Base-by-base conservation (phyloP, 2,797 vertebrate species). In the Myotis vivesi region DNA sequence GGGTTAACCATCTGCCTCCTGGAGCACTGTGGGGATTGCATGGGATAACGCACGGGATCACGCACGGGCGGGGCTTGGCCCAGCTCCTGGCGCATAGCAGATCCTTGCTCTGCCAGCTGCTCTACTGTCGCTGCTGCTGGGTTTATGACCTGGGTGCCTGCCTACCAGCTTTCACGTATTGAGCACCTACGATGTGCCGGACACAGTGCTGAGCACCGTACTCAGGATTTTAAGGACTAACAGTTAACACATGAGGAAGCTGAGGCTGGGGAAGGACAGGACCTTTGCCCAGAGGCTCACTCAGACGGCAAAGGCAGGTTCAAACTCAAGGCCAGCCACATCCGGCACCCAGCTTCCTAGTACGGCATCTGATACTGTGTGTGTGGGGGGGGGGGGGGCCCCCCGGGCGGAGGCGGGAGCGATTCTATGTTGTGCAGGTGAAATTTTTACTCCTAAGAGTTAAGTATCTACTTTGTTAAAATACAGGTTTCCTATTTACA, bases 321-420 rank as follows among this genome's bases (percentile, higher is more conserved):
- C 36, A 30, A 23, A 84, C 6, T 81, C 38, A 1, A 87, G 25
- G 66, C 57, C 19, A 8, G 72, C 23, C 38, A 5, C 7, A 33
- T 16, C 41, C 6, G 19, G 33, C 11, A 7, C 3, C 41, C 28
- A 3, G 20, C 16, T 53, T 64, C 30, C 69, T 12, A 44, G 5
- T 20, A 1, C 13, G 8, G 19, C 8, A 13, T 41, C 49, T 36
- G 28, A 64, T 16, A 49, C 41, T 15, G 62, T 19, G 11, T 3
- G 7, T 46, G 46, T 46, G 46, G 13, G 46, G 38, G 5, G 38
- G 38, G 5, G 2, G 44, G 2, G 44, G n/a, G n/a, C n/a, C n/a
- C n/a, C n/a, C n/a, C n/a, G n/a, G n/a, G 44, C 2, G 44, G 46
- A 0, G 46, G 11, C 2, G 44, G 44, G 1, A 0, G 0, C 16